Base-by-base conservation (phyloP, 2,113 vertebrate species). In the Cyphomyrus plagiostoma region DNA sequence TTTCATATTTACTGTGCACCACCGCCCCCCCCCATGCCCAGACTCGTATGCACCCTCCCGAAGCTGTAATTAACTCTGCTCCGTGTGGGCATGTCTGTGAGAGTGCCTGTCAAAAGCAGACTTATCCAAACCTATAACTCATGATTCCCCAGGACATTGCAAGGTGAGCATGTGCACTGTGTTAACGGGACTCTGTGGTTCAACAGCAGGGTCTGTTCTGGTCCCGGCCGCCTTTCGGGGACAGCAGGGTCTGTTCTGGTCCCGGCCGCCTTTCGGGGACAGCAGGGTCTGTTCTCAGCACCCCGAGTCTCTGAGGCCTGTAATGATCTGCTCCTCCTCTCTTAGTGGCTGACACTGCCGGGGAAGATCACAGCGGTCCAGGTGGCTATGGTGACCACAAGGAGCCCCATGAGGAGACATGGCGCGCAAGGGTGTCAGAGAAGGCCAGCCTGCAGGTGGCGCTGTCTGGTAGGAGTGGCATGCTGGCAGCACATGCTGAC, bases 401-500 rank as follows among this genome's bases (percentile, higher is more conserved):
- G 0, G 96, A 96, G 10, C 94, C 95, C 10, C 96, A 96, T 88
- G 96, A 96, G 91, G 96, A 96, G 0, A 93, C 84, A 0, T 94
- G 95, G 1, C 92, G 89, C 5, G 95, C 96, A 93, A 95, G 95
- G 3, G 92, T 95, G 0, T 94, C 95, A 0, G 96, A 96, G 0
- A 30, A 82, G 10, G 96, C 96, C 92, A 96, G 95, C 92, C 93
- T 97, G 90, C 95, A 96, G 0, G 96, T 95, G 0, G 96, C 96
- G 0, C 95, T 97, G 87, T 93, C 96, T 94, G 96, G 96, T 2
- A 96, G 97, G 93, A 96, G 96, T 93, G 96, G 96, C 88, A 90
- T 97, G 93, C 92, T 97, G 92, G 96, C 96, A 0, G 93, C 97
- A 89, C 96, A 97, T 86, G 95, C 96, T 0, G 95, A 97, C 77